phyloP scores from a whole-genome alignment of 2,113 vertebrate genomes.

The Illadopsis cleaveri region DNA sequence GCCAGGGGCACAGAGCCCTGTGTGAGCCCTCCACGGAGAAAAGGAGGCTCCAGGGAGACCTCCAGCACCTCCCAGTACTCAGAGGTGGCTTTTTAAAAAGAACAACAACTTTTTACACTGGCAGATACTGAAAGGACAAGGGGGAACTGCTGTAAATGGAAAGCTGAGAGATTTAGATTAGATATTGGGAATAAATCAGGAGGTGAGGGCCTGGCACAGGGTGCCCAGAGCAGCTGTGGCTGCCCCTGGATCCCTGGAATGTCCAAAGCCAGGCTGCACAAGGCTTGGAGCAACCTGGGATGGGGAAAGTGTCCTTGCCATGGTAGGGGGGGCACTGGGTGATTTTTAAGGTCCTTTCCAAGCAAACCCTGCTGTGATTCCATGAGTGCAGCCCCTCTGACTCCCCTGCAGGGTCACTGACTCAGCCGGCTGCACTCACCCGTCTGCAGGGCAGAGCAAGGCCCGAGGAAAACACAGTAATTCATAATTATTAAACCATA shows the following conservation, averaged over 20 bases:
- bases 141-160: no score
- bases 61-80: background rate
- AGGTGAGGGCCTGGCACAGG: background rate
- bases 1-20: fast-evolving
- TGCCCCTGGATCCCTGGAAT: background rate
- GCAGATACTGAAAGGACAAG: background rate
- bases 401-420: no score
- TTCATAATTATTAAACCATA: fast-evolving
- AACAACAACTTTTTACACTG: background rate
- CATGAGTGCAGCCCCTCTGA: background rate
- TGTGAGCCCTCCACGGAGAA: background rate
- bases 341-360: no score
- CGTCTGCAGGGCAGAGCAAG: fast-evolving
- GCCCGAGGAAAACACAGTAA: background rate
- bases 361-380: background rate
- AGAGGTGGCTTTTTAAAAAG: background rate
- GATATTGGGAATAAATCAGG: background rate
- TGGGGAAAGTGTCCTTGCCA: no score
- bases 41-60: background rate
- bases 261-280: background rate
- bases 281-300: background rate
- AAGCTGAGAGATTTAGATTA: background rate
- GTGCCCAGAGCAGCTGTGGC: background rate
- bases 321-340: background rate
- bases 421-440: background rate